phyloP scores from a whole-genome alignment of 2,888 invertebrate species.

The Neria commutata region DNA sequence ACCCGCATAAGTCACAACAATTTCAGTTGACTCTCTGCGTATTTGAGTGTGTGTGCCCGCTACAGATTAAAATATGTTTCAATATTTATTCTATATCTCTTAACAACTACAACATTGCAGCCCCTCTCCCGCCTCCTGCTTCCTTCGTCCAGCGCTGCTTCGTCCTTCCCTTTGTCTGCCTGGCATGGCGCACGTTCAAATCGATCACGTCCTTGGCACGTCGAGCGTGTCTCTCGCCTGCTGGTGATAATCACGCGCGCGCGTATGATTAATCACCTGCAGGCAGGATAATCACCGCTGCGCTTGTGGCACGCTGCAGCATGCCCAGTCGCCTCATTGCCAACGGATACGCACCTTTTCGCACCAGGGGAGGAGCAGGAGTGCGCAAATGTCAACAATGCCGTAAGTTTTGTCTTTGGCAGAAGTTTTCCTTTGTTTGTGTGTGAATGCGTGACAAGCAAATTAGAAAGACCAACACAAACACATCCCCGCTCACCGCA shows the following conservation, averaged over 20 bases:
- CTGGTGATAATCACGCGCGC: constrained; percentile 49
- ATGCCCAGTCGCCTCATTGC: background rate
- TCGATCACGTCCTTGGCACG: background rate
- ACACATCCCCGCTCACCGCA: background rate
- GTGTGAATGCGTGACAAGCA: constrained; percentile 12
- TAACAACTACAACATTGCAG: too few species aligned
- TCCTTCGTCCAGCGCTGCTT: too few species aligned
- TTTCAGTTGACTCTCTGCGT: background rate
- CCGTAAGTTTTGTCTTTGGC: constrained; percentile 1
- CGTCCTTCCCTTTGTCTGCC: background rate
- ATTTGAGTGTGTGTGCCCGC: constrained; percentile 33
- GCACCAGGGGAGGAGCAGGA: background rate
- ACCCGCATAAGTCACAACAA: constrained; percentile 9
- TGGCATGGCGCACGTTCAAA: constrained; percentile 2
- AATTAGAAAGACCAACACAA: constrained; percentile 29
- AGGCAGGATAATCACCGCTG: constrained; percentile 34
- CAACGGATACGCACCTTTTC: background rate
- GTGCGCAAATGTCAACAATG: background rate
- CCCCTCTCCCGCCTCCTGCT: too few species aligned
- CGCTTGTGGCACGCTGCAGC: background rate
- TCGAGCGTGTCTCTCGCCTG: background rate
- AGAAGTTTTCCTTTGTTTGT: constrained; percentile 17
- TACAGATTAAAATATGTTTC: constrained; percentile 51
- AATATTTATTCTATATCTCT: constrained; percentile 49
- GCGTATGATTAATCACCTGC: constrained; percentile 56